Conservation (phyloP, 2,113 vertebrate species). For the mouse (Mus musculus) region DNA sequence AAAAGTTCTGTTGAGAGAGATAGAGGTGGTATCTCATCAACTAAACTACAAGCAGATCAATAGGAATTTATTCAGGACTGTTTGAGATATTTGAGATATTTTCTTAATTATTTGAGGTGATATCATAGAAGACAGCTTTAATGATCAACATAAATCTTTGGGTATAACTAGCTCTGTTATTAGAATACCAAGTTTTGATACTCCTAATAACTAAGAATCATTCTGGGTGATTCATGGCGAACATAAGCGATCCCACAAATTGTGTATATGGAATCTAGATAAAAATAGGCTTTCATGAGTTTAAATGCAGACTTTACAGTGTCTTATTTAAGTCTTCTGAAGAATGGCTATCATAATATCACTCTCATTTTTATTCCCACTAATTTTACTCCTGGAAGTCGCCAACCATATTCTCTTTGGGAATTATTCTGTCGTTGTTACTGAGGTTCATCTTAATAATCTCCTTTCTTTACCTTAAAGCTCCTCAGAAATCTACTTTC, state of each 20-base stretch:
- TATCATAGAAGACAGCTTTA: conserved; percentile 30
- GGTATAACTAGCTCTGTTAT: conserved; percentile 30
- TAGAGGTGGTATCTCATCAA: conserved; percentile 1
- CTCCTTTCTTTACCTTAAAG: conserved; percentile 47
- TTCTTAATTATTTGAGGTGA: conserved; percentile 44
- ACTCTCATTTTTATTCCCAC: conserved; percentile 43
- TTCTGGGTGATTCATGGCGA: neutral
- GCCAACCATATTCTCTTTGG: neutral
- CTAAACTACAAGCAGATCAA: conserved; percentile 22
- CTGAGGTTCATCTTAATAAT: conserved; percentile 15
- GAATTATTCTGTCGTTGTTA: conserved; percentile 52
- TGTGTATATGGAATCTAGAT: neutral
- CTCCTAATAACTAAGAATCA: conserved; percentile 51
- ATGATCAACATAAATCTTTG: conserved; percentile 50
- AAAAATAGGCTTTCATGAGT: conserved; percentile 23
- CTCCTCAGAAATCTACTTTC: conserved; percentile 29
- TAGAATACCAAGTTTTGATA: conserved; percentile 48
- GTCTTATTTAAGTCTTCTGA: conserved; percentile 49
- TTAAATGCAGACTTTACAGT: conserved; percentile 63
- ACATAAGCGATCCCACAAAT: neutral
- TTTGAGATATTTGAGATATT: conserved; percentile 29
- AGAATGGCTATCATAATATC: conserved; percentile 2
- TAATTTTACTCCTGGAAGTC: conserved; percentile 1
- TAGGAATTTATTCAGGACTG: conserved; percentile 49
- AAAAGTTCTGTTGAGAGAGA: conserved; percentile 24